Evolutionary conservation across 2,888 invertebrate genomes (phyloP), one percentile per base, ranked within the genome.

Genomic region (Galerucella nymphaeae): DNA sequence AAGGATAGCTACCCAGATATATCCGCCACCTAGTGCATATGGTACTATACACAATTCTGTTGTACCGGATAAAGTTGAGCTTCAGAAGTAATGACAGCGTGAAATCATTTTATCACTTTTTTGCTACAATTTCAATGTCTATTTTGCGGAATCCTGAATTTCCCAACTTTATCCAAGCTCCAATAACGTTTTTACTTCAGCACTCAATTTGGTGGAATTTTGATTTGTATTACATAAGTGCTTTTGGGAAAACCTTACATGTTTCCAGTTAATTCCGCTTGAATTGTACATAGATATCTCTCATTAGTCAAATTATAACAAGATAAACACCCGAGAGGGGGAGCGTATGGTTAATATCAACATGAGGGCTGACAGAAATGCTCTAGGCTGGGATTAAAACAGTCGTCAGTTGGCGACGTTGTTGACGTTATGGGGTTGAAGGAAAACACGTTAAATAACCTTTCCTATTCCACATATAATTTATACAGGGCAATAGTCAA

Each of bases 291-390:
- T 76, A 78, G 79, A 76, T 79, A 80, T 79, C 77, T 78, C 30
- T 77, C 80, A 80, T 80, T 80, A 80, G 77, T 76, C 77, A 77
- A 79, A 80, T 80, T 80, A 75, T 80, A 78, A 79, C 77, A 78
- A 80, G 80, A 78, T 80, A 80, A 80, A 79, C 80, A 80, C 80
- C 80, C 80, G 79, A 66, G 58, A 64, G 30, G 75, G 63, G 64
- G 72, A 75, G 55, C 62, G 62, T 69, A 63, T 63, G 69, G 70
- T 66, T 73, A 70, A 71, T 75, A 73, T 71, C 70, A 74, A 74
- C 75, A 72, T 70, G 48, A 53, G 59, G 70, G 38, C 48, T 66
- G 68, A 59, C 68, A 42, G 62, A 67, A 38, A 59, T 16, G 71
- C 64, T 58, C 50, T 58, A 41, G 48, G 66, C 55, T 13, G 48